Conservation (phyloP, 2,797 vertebrate species). For the Mormyrops attenuatus region DNA sequence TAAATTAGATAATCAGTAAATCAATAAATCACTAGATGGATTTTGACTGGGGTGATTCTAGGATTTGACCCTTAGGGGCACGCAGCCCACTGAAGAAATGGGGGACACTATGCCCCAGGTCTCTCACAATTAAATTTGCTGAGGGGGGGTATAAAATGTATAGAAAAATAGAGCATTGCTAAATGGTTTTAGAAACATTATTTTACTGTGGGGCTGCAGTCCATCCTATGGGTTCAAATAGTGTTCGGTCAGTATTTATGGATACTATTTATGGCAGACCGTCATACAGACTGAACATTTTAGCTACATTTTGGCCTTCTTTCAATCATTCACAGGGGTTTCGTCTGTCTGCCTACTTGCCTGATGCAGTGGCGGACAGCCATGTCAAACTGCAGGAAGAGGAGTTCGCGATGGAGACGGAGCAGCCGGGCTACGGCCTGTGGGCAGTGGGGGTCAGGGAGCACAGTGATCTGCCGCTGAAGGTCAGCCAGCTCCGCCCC, state of each 20-base stretch:
- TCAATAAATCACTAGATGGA: neutral
- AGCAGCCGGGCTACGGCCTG: slow-evolving; percentile 49
- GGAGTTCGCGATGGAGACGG: slow-evolving; percentile 54
- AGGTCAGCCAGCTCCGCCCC: slow-evolving; percentile 61
- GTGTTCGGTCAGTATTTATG: neutral
- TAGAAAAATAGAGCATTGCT: neutral
- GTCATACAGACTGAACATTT: neutral
- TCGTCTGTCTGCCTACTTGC: slow-evolving; percentile 35
- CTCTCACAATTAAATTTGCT: neutral
- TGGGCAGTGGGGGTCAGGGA: slow-evolving; percentile 54
- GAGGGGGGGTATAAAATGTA: neutral
- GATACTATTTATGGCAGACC: neutral
- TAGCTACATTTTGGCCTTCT: neutral
- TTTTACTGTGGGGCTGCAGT: neutral
- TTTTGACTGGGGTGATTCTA: neutral
- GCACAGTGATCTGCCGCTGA: slow-evolving; percentile 56
- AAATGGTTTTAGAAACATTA: neutral
- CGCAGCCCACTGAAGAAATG: neutral
- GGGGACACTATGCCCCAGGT: neutral
- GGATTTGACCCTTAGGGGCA: neutral
- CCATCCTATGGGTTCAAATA: neutral
- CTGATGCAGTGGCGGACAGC: slow-evolving; percentile 53
- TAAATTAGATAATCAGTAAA: neutral
- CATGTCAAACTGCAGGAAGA: slow-evolving; percentile 60
- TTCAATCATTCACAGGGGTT: neutral